Evolutionary conservation across 2,113 vertebrate genomes (phyloP).

Genomic region (Trogon melanurus): DNA sequence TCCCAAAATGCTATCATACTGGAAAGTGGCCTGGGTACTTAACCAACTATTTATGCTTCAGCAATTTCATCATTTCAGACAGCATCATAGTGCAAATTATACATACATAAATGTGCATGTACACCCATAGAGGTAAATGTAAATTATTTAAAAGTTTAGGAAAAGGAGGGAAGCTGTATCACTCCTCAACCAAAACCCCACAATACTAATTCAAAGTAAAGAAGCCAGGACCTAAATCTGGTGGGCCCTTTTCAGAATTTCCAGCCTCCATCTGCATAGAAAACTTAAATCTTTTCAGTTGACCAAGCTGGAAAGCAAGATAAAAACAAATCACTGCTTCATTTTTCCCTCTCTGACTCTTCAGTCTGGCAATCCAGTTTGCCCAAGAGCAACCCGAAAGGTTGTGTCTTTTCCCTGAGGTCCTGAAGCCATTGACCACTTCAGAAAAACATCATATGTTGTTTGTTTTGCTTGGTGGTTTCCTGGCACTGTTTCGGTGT

Average conservation of each 20-base stretch:
- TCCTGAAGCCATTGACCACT: not conserved
- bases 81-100: not conserved
- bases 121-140: accelerated
- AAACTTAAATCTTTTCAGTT: not conserved
- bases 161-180: not conserved
- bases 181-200: not conserved
- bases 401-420: not conserved
- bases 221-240: not conserved
- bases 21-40: not conserved
- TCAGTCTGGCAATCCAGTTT: not conserved
- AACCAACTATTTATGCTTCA: not conserved
- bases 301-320: not conserved
- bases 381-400: not conserved
- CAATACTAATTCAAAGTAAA: not conserved
- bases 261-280: not conserved
- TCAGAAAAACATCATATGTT: not conserved
- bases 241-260: not conserved
- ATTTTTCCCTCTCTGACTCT: not conserved
- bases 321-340: not conserved
- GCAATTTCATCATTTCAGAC: not conserved
- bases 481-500: conserved; percentile 47
- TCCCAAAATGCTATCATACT: not conserved
- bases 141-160: not conserved
- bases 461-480: conserved; percentile 58
- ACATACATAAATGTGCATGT: not conserved